These are phyloP conservation scores for Otus scops DNA, from an alignment of 2,797 vertebrate genomes.

Conservation along the genomic window DNA sequence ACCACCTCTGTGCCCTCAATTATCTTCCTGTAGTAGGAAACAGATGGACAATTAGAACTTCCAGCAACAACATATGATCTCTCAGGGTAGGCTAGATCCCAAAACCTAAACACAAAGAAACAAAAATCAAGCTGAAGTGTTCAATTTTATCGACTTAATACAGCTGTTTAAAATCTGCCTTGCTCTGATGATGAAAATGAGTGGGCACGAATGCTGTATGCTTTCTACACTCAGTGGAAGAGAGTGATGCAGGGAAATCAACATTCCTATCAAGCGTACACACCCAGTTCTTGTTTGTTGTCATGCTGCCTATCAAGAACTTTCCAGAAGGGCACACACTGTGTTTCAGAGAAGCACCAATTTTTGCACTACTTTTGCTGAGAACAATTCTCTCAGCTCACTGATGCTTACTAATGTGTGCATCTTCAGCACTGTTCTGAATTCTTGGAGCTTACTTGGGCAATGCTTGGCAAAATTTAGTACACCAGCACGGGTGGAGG, in stretches of 20 bases:
- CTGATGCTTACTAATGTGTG: not conserved
- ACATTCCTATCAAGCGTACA: not conserved
- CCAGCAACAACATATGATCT: slow-evolving; percentile 94
- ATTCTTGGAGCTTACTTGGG: not conserved
- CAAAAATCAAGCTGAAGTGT: not conserved
- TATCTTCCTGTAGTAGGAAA: slow-evolving; percentile 95
- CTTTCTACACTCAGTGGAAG: not conserved
- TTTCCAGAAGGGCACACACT: not conserved
- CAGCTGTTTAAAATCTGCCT: not conserved
- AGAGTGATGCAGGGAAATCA: not conserved
- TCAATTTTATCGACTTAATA: not conserved
- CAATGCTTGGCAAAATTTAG: not conserved
- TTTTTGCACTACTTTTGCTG: not conserved
- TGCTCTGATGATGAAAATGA: not conserved
- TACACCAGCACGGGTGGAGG: not conserved
- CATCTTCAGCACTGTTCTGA: not conserved
- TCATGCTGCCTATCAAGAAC: not conserved
- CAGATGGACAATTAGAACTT: slow-evolving; percentile 86
- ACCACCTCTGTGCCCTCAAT: slow-evolving; percentile 97
- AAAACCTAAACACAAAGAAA: slow-evolving; percentile 82
- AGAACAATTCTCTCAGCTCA: not conserved
- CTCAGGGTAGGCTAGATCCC: slow-evolving; percentile 96
- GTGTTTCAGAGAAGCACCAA: not conserved
- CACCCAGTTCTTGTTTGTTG: not conserved
- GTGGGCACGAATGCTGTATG: not conserved